phyloP scores from a whole-genome alignment of 2,113 vertebrate genomes.

The Gymnogyps californianus region DNA sequence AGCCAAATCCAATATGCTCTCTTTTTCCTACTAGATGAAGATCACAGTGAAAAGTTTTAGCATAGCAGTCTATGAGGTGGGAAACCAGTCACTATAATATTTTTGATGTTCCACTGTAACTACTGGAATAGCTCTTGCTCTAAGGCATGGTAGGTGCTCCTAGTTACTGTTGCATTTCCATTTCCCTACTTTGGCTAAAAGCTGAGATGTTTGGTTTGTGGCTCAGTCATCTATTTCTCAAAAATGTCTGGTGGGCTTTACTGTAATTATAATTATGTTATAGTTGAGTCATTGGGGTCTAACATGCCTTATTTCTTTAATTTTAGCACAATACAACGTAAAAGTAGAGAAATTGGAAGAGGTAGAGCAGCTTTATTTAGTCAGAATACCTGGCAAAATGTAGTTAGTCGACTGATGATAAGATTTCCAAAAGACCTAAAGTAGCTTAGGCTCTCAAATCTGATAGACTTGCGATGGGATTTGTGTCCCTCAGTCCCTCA shows the following conservation, averaged over 20 bases:
- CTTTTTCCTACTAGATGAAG: background rate
- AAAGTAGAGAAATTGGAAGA: background rate
- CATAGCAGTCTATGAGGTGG: background rate
- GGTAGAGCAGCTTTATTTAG: background rate
- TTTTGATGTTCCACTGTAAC: background rate
- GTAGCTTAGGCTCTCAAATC: background rate
- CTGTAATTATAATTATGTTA: background rate
- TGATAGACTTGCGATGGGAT: background rate
- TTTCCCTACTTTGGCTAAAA: background rate
- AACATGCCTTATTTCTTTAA: background rate
- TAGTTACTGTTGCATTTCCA: background rate
- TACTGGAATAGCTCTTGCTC: background rate
- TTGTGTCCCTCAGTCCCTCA: background rate
- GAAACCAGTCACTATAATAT: background rate
- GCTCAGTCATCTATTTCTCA: background rate
- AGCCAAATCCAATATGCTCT: background rate
- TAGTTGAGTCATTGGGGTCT: background rate
- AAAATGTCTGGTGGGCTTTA: background rate
- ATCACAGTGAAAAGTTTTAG: background rate
- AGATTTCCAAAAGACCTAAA: background rate
- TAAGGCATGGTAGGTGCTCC: background rate
- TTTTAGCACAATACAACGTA: background rate
- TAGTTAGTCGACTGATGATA: background rate
- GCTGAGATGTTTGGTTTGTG: background rate
- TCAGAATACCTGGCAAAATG: background rate